These are phyloP conservation scores for Actinostola sp. DNA, from an alignment of 92 coral and sea anemone genomes.

Conservation along the genomic window DNA sequence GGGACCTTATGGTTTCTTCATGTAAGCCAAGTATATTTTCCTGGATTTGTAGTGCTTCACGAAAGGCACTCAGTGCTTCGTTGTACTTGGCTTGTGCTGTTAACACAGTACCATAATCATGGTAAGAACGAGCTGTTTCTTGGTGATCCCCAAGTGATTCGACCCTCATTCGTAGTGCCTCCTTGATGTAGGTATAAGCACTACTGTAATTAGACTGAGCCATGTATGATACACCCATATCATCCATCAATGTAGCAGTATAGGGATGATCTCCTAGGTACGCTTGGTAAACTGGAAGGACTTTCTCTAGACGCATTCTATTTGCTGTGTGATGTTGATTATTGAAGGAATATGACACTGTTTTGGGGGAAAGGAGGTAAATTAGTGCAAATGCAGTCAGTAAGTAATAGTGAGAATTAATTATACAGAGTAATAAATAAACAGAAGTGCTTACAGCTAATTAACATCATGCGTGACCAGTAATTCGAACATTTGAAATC, in stretches of 20 bases:
- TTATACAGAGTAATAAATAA: too few species aligned
- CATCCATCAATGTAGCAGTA: conserved; percentile 91
- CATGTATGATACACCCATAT: conserved; percentile 84
- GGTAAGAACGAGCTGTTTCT: conserved; percentile 92
- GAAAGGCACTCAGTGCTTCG: conserved; percentile 79
- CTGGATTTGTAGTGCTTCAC: conserved; percentile 81
- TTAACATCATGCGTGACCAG: too few species aligned
- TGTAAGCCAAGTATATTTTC: conserved; percentile 85
- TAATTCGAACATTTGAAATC: too few species aligned
- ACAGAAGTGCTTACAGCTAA: too few species aligned
- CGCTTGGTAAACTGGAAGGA: conserved; percentile 80
- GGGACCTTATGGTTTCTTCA: conserved; percentile 66
- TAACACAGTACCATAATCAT: conserved; percentile 82
- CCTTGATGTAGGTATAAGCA: conserved; percentile 70
- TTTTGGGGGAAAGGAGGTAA: neutral
- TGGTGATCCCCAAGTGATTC: conserved; percentile 90
- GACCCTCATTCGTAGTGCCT: conserved; percentile 81
- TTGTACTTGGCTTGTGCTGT: conserved; percentile 53
- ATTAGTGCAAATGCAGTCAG: neutral
- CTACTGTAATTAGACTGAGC: conserved; percentile 68
- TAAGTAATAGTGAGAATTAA: neutral
- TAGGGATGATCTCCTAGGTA: conserved; percentile 86
- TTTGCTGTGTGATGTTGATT: conserved; percentile 86
- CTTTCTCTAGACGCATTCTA: conserved; percentile 69
- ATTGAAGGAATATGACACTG: conserved; percentile 88